Evolutionary conservation across 2,888 invertebrate species (phyloP).

Genomic region (Synanthedon tipuliformis): DNA sequence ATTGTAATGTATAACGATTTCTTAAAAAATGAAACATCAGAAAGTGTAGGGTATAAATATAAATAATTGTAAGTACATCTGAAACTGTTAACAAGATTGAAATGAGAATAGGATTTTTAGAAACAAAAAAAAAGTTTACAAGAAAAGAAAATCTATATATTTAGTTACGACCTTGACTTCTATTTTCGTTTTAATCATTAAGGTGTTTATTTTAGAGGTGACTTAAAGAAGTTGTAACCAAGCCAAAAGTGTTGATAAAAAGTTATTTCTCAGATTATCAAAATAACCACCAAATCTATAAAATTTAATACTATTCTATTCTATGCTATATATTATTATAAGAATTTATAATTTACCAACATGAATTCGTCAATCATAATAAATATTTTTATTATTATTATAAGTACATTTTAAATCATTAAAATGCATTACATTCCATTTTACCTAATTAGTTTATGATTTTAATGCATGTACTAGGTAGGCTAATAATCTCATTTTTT

Average conservation of each 20-base stretch:
- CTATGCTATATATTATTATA: too few relatives aligned
- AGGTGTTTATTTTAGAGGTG: not conserved
- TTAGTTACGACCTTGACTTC: slow-evolving; percentile 26
- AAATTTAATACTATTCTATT: too few relatives aligned
- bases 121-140: slow-evolving; percentile 20
- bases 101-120: slow-evolving; percentile 62
- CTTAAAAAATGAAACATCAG: not conserved
- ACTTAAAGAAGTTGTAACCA: too few relatives aligned
- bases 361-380: not conserved
- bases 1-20: slow-evolving; percentile 5
- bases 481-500: too few relatives aligned
- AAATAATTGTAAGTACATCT: not conserved
- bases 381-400: slow-evolving; percentile 5
- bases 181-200: slow-evolving; percentile 65
- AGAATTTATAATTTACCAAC: too few relatives aligned
- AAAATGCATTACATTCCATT: too few relatives aligned
- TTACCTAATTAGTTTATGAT: too few relatives aligned
- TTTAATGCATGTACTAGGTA: too few relatives aligned
- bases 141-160: not conserved
- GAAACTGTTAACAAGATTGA: slow-evolving; percentile 29
- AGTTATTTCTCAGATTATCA: too few relatives aligned
- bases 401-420: slow-evolving; percentile 2
- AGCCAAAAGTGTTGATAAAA: too few relatives aligned
- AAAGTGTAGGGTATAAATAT: not conserved
- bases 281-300: too few relatives aligned